Conservation (phyloP, 2,888 invertebrate species). For the Eristalinus sepulchralis region DNA sequence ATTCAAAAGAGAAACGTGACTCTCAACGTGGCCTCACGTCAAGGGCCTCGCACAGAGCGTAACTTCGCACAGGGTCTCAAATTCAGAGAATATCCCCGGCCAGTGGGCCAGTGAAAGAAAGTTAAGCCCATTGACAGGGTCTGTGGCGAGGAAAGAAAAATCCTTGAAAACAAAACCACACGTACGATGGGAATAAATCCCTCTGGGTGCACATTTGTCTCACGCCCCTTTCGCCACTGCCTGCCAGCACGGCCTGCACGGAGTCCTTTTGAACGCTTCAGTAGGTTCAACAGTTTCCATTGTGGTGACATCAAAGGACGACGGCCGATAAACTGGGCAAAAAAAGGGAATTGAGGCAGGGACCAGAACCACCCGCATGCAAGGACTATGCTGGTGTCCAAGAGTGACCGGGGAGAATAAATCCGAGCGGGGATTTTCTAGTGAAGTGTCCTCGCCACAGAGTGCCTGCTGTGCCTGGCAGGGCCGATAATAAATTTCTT, state of each 20-base stretch:
- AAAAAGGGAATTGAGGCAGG: too few relatives aligned
- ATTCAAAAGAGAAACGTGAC: background rate
- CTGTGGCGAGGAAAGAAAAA: background rate
- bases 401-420: slow-evolving; percentile 26
- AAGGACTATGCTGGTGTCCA: background rate
- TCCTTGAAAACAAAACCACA: background rate
- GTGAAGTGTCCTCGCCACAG: slow-evolving; percentile 21
- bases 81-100: background rate
- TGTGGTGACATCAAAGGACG: slow-evolving; percentile 39
- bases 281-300: slow-evolving; percentile 27
- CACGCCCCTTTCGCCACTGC: background rate
- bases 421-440: slow-evolving; percentile 29
- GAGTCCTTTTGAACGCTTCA: slow-evolving; percentile 35
- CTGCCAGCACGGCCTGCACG: background rate
- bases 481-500: slow-evolving; percentile 35
- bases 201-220: background rate
- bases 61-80: background rate
- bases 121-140: background rate
- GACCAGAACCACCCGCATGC: slow-evolving; percentile 49
- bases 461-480: background rate
- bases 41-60: background rate
- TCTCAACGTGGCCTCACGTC: background rate
- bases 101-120: background rate
- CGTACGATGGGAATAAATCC: slow-evolving; percentile 13
- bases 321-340: background rate